Base-by-base conservation (phyloP, 2,888 invertebrate species). In the Tricholauxania praeusta region DNA sequence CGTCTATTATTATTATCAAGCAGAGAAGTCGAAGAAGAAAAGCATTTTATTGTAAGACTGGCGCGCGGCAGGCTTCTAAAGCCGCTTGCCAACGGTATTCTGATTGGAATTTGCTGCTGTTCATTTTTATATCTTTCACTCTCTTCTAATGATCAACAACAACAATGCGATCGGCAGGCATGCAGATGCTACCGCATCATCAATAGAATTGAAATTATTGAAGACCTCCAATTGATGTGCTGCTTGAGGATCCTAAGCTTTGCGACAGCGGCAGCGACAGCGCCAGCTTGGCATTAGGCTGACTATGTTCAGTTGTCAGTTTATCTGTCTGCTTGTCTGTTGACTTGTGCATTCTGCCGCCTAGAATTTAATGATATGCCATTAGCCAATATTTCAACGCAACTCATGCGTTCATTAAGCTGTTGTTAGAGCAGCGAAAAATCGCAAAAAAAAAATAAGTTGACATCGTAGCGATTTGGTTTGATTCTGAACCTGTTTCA, bases 361-460 rank as follows among this genome's bases (percentile, higher is more conserved):
- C 57, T 66, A 62, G 66, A 70, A 70, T 73, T 75, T 77, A 77
- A 77, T 77, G 75, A 75, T 71, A 77, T 77, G 73, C 72, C 77
- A 77, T 75, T 77, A 75, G 74, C 73, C 77, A 77, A 75, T 77
- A 75, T 77, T 77, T 77, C 77, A 77, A 70, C 74, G 75, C 75
- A 72, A 72, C 74, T 77, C 75, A 75, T 72, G 74, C 75, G 73
- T 74, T 73, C 77, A 77, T 77, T 77, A 75, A 77, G 75, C 75
- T 74, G 74, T n/a, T 48, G 63, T 48, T 57, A 28, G 17, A 14
- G 39, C 10, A 28, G 28, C 28, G 28, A 3, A 28, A 28, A 28
- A 28, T 28, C 28, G 28, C 28, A 3, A 28, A 4, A 28, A 28
- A 4, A 22, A 22, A 28, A 39, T 8, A 10, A 3, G 39, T 10